Base-by-base conservation (phyloP, 2,888 invertebrate species). In the Heliothis peltigera region DNA sequence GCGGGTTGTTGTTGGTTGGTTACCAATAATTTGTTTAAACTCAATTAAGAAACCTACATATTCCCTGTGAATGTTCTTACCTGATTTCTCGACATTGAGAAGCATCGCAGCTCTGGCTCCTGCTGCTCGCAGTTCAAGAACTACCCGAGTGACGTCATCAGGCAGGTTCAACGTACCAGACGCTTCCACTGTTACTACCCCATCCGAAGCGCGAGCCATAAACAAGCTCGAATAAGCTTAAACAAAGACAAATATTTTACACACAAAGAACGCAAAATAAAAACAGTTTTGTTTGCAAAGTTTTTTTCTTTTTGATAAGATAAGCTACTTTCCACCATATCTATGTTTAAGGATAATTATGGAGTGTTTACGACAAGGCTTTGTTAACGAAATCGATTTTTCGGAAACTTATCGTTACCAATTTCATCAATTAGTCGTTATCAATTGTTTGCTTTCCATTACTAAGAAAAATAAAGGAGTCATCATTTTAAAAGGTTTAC, bases 171-270 rank as follows among this genome's bases (percentile, higher is more conserved):
- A 56, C 12, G 87, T 61, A 4, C 64, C 80, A 15, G 47, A 39
- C 4, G 80, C 59, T n/a, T 67, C 68, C 4, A 92, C 83, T 4
- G 72, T 74, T 7, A 92, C 89, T 18, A 59, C 42, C 3, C 84
- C 87, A 51, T 81, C 77, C 0, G 64, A 56, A 35, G 86, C 62
- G 4, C 48, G 61, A 5, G 87, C 85, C n/a, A 44, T 69, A 57
- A 93, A 93, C 39, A 85, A 71, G 3, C 79, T 66, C 3, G 82
- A 79, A 70, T 87, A 84, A 42, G 80, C 93, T 93, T 78, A 48
- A 59, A 75, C 77, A 55, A 21, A 51, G 6, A 18, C 18, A 44
- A 5, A 43, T 18, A 18, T 18, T 43, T 17, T 18, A 43, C n/a
- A 18, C 10, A 44, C 18, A 44, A 44, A 19, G 8, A 17, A 44